Conservation (phyloP, 2,888 invertebrate genomes). For the Nesidiocoris tenuis region DNA sequence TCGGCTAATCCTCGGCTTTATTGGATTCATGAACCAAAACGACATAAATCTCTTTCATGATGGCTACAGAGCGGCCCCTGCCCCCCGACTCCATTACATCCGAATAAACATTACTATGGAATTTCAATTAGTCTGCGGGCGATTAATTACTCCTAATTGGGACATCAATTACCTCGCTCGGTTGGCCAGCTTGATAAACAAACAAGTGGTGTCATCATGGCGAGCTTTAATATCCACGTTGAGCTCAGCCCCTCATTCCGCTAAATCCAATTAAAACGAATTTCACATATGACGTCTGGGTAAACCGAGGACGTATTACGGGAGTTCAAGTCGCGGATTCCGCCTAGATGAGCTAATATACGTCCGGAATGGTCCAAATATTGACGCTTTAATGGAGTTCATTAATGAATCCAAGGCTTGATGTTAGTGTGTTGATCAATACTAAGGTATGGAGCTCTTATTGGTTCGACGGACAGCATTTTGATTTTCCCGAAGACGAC, state of each 20-base stretch:
- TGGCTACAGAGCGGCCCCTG: too few relatives aligned
- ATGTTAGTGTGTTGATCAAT: too few relatives aligned
- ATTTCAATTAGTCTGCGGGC: constrained; percentile 22
- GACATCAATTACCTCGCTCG: constrained; percentile 17
- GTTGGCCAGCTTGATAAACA: constrained; percentile 3
- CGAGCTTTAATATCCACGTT: constrained; percentile 24
- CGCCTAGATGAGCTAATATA: too few relatives aligned
- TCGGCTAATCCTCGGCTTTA: too few relatives aligned
- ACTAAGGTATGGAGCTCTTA: too few relatives aligned
- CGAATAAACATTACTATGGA: constrained; percentile 31
- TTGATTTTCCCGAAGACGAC: too few relatives aligned
- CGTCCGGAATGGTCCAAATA: too few relatives aligned
- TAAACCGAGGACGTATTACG: neutral
- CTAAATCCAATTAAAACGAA: constrained; percentile 7
- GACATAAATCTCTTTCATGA: too few relatives aligned
- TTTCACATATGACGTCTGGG: neutral
- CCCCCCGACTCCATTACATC: constrained; percentile 25
- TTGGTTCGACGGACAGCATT: too few relatives aligned
- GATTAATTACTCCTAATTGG: constrained; percentile 32
- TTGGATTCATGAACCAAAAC: too few relatives aligned
- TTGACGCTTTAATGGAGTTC: too few relatives aligned
- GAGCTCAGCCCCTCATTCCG: neutral
- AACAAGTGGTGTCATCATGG: constrained; percentile 18
- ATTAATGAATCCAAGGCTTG: too few relatives aligned
- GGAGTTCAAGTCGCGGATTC: neutral